phyloP scores from a whole-genome alignment of 1,140 invertebrate species.

The Drosophila lacteicornis region DNA sequence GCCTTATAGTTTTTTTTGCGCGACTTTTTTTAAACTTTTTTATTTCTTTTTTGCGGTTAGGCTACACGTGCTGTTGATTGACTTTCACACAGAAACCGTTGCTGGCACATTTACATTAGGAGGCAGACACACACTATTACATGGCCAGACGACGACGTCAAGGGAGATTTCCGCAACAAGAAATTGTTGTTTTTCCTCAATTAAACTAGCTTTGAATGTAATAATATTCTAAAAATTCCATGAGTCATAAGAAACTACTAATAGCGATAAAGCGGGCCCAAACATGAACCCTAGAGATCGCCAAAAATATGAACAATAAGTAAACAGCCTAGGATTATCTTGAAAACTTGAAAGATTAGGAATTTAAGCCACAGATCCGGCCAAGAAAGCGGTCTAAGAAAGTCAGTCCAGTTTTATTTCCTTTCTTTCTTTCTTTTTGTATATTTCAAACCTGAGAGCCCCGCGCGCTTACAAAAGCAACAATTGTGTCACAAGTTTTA shows the following conservation, averaged over 20 bases:
- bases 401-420: conserved; percentile 50
- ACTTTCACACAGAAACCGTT: conserved; percentile 73
- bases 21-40: conserved; percentile 3
- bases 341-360: neutral
- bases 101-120: conserved; percentile 42
- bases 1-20: conserved; percentile 18
- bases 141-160: neutral
- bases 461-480: conserved; percentile 70
- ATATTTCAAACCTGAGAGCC: conserved; percentile 16
- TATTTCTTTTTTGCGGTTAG: conserved; percentile 31
- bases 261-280: neutral
- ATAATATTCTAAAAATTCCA: conserved; percentile 7
- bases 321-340: conserved; percentile 9
- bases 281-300: conserved; percentile 1
- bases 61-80: conserved; percentile 82
- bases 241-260: conserved; percentile 13
- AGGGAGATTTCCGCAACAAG: conserved; percentile 19
- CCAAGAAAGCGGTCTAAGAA: conserved; percentile 35
- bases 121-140: conserved; percentile 14
- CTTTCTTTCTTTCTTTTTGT: conserved; percentile 11
- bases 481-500: conserved; percentile 81
- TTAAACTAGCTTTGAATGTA: conserved; percentile 3
- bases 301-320: conserved; percentile 8
- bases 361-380: conserved; percentile 1
- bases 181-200: conserved; percentile 22